Conservation (phyloP, 2,888 invertebrate species). For the Acanthosepion lycidas region DNA sequence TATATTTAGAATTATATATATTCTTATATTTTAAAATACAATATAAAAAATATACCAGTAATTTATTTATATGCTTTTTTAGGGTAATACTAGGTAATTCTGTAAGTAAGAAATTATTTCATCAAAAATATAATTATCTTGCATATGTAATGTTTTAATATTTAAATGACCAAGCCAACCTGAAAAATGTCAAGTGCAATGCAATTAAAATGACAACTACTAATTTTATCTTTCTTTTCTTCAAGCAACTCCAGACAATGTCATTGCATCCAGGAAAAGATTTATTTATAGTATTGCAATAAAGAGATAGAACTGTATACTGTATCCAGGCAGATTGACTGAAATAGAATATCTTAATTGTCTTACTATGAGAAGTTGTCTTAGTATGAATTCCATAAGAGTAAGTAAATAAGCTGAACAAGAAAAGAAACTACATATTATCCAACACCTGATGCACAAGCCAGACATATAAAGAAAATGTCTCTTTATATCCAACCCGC, state of each 20-base stretch:
- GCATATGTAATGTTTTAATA: too few species aligned
- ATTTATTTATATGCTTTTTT: too few species aligned
- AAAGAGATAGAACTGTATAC: background rate
- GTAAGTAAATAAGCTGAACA: background rate
- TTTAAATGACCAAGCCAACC: too few species aligned
- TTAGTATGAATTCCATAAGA: background rate
- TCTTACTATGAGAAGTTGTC: background rate
- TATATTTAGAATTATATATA: too few species aligned
- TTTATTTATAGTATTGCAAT: constrained; percentile 10
- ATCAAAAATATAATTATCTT: too few species aligned
- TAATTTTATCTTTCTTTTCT: background rate
- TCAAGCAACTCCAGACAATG: background rate
- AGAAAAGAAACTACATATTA: background rate
- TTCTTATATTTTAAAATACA: too few species aligned
- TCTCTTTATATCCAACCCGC: background rate
- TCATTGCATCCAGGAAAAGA: background rate
- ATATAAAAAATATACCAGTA: too few species aligned
- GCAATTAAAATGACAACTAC: too few species aligned
- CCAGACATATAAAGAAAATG: background rate
- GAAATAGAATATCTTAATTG: constrained; percentile 15
- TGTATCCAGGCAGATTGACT: background rate
- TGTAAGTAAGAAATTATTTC: too few species aligned
- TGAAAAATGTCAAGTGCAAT: too few species aligned
- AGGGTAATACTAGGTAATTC: too few species aligned
- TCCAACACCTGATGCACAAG: constrained; percentile 2